Evolutionary conservation across 2,797 vertebrate genomes (phyloP).

Genomic region (Pyrrhura leucotis): DNA sequence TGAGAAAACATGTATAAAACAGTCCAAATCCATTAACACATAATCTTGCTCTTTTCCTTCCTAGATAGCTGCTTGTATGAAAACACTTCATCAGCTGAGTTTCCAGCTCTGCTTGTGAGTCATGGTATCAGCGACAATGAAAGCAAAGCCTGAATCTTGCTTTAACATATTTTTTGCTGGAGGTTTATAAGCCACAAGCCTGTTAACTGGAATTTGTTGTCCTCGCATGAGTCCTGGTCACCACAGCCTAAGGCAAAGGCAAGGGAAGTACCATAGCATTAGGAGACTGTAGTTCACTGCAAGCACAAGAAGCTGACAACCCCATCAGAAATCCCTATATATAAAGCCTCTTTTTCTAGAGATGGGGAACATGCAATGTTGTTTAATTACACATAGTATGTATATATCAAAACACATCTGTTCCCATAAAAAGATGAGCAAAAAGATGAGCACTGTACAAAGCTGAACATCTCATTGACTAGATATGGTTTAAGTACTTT

Average conservation of each 20-base stretch:
- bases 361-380: neutral
- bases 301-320: neutral
- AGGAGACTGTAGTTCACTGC: neutral
- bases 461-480: neutral
- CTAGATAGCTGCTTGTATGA: neutral
- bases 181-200: neutral
- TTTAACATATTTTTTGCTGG: neutral
- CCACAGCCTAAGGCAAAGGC: neutral
- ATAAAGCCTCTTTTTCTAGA: neutral
- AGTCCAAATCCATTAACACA: neutral
- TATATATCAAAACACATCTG: neutral
- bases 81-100: neutral
- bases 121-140: neutral
- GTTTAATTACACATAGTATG: neutral
- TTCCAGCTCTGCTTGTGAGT: neutral
- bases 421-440: neutral
- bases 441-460: neutral
- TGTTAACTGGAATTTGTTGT: neutral
- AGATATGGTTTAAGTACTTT: fast-evolving
- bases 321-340: neutral
- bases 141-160: neutral
- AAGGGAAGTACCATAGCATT: neutral
- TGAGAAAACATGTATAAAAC: neutral
- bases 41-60: neutral
- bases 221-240: neutral